phyloP scores from a whole-genome alignment of 2,888 invertebrate species.

The Watsonalla binaria region DNA sequence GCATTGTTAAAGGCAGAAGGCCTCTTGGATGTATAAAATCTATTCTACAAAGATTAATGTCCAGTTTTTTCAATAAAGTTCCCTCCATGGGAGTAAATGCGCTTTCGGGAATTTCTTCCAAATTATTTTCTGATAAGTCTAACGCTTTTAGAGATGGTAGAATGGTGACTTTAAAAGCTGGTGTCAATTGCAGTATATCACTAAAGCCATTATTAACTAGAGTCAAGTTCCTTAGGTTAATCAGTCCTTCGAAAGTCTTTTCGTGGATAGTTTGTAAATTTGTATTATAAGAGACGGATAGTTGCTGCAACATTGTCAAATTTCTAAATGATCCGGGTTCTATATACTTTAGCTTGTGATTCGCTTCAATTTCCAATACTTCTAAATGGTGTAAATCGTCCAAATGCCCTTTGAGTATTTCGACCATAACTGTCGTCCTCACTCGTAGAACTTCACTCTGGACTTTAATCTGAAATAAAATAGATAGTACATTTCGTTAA shows the following conservation, averaged over 20 bases:
- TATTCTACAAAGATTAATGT: conserved; percentile 73
- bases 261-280: conserved; percentile 59
- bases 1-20: conserved; percentile 61
- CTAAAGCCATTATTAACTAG: conserved; percentile 77
- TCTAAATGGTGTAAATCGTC: conserved; percentile 51
- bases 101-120: conserved; percentile 55
- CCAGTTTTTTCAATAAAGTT: conserved; percentile 58
- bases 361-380: conserved; percentile 74
- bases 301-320: conserved; percentile 61
- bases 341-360: conserved; percentile 67
- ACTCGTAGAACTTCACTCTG: conserved; percentile 60
- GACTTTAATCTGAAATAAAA: conserved; percentile 50
- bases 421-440: conserved; percentile 67
- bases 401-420: conserved; percentile 62
- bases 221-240: conserved; percentile 65
- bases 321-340: conserved; percentile 70
- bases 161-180: conserved; percentile 54
- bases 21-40: conserved; percentile 73
- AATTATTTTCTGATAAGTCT: conserved; percentile 75
- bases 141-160: conserved; percentile 68
- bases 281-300: conserved; percentile 78
- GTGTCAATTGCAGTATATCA: conserved; percentile 58
- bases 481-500: not conserved
- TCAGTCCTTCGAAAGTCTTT: conserved; percentile 71
- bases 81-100: conserved; percentile 70